Evolutionary conservation across 2,113 vertebrate species (phyloP), one percentile per base, ranked within the genome.

Genomic region (Chlorodrepanis virens): DNA sequence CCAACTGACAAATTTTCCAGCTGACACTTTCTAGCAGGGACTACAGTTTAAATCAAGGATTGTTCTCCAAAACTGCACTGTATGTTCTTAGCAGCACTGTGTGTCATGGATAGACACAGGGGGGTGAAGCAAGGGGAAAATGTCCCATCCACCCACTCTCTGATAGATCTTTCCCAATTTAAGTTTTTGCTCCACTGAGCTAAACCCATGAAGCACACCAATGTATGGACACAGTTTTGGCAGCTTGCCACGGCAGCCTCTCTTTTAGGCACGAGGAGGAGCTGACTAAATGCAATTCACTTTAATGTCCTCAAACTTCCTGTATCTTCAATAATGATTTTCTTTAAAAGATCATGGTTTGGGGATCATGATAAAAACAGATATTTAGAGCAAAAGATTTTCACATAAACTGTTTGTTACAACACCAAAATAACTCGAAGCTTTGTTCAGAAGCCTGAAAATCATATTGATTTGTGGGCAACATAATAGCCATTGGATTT

Each of bases 361-460:
- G 35, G 15, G 15, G 15, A 69, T 65, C 16, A 33, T 57, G 67
- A 65, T 40, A 74, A 80, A 93, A 86, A 24, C 16, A 53, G 6
- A 3, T 15, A 44, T 6, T 22, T 15, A 49, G 25, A 70, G 24
- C 52, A 69, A 92, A 77, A 65, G 5, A 39, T 35, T 83, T 83
- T 81, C 71, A 81, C 11, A 37, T 67, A 18, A 80, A 72, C 40
- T 78, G 39, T 37, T 87, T 4, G 11, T 77, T 80, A 53, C 25
- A 49, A 22, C 17, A 72, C 14, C n/a, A 54, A 83, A 74, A 52
- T 16, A 59, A 60, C 72, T 49, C 11, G 0, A 75, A 81, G 17
- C 40, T 78, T 63, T 74, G 20, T 69, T 91, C 52, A 61, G 16
- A 82, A 88, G 39, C 75, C 81, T 90, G 35, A 90, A 93, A 90